These are phyloP conservation scores for Malacosoma neustria DNA, from an alignment of 2,888 invertebrate species.

Conservation along the genomic window DNA sequence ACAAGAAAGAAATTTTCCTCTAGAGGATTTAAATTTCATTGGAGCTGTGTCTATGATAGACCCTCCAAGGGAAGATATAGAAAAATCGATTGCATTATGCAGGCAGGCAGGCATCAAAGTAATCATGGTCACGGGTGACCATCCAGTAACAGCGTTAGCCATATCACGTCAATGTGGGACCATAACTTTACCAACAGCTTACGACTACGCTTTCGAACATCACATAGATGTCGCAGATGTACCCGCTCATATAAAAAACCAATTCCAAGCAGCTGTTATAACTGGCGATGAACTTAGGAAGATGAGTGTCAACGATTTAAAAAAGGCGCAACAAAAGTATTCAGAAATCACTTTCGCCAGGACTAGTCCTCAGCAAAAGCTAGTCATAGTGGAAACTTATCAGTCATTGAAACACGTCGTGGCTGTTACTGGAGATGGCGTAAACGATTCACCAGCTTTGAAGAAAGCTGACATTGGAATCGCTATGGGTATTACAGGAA, in stretches of 20 bases:
- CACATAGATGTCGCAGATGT: slow-evolving; percentile 71
- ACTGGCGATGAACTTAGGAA: slow-evolving; percentile 73
- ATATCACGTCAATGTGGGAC: slow-evolving; percentile 81
- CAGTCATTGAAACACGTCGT: slow-evolving; percentile 87
- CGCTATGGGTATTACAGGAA: slow-evolving; percentile 86
- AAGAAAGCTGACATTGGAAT: slow-evolving; percentile 90
- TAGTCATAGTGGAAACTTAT: slow-evolving; percentile 84
- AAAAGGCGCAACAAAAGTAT: slow-evolving; percentile 73
- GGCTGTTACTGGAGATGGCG: slow-evolving; percentile 92
- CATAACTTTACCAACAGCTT: slow-evolving; percentile 77
- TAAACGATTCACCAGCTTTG: slow-evolving; percentile 90
- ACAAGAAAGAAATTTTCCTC: slow-evolving; percentile 79
- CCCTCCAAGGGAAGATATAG: slow-evolving; percentile 79
- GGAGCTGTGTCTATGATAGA: slow-evolving; percentile 83
- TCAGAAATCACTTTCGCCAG: slow-evolving; percentile 84
- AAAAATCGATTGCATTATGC: slow-evolving; percentile 79
- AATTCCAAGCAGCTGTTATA: slow-evolving; percentile 51
- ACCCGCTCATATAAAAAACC: slow-evolving; percentile 52
- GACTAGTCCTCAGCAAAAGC: slow-evolving; percentile 80
- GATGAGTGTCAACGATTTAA: slow-evolving; percentile 72
- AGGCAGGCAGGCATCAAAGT: slow-evolving; percentile 82
- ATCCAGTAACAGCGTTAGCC: slow-evolving; percentile 82
- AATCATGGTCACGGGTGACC: slow-evolving; percentile 83
- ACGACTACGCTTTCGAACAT: slow-evolving; percentile 80
- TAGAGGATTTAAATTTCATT: slow-evolving; percentile 72